These are phyloP conservation scores for Heterodera carotae DNA, from an alignment of 1,140 invertebrate genomes.

Conservation along the genomic window DNA sequence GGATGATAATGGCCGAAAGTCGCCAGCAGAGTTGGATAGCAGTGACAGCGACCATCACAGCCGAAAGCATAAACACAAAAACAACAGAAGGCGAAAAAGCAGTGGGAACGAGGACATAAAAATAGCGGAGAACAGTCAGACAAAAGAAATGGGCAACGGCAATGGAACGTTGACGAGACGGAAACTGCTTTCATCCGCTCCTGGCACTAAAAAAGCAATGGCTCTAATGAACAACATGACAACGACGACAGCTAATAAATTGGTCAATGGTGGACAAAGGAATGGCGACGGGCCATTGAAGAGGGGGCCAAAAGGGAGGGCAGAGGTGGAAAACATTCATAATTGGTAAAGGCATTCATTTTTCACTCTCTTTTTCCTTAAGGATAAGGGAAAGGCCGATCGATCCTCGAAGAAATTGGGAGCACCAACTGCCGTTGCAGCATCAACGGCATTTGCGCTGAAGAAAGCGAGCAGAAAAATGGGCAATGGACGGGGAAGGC, in stretches of 20 bases:
- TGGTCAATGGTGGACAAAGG: background rate
- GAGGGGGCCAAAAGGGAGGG: background rate
- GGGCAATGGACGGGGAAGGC: conserved; percentile 5
- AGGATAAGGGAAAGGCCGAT: background rate
- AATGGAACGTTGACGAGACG: background rate
- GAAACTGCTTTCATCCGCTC: conserved; percentile 8
- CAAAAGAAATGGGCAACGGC: background rate
- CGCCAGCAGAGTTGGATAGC: conserved; percentile 9
- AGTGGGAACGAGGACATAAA: background rate
- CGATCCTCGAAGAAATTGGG: background rate
- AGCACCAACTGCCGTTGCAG: background rate
- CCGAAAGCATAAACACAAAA: background rate
- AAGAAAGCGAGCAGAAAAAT: background rate
- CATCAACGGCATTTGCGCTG: background rate
- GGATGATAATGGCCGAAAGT: background rate
- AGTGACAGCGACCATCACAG: background rate
- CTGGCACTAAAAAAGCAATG: conserved; percentile 4
- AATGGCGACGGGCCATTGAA: background rate
- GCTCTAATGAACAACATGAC: background rate
- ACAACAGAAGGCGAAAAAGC: background rate
- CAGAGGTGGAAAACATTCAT: background rate
- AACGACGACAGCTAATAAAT: background rate
- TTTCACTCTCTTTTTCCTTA: background rate
- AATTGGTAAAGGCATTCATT: too few relatives aligned
- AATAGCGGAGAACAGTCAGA: background rate